These are phyloP conservation scores for Parthenolecanium corni DNA, from an alignment of 2,888 invertebrate species.

Conservation along the genomic window DNA sequence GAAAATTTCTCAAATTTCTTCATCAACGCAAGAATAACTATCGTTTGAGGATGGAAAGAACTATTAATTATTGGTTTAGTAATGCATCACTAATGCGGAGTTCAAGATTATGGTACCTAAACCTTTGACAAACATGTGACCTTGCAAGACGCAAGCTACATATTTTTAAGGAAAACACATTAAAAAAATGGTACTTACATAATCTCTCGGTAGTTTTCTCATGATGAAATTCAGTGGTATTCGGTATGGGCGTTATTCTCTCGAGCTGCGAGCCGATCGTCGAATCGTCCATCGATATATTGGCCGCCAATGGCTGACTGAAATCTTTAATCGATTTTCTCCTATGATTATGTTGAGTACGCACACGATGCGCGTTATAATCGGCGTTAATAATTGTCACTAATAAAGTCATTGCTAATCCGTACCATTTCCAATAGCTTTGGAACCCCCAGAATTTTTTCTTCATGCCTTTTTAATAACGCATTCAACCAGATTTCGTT, in stretches of 20 bases:
- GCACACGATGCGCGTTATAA: slow-evolving; percentile 16
- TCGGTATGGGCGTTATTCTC: slow-evolving; percentile 18
- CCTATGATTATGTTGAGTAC: slow-evolving; percentile 15
- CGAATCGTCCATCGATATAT: slow-evolving; percentile 25
- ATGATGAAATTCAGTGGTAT: slow-evolving; percentile 18
- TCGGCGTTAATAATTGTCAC: slow-evolving; percentile 24
- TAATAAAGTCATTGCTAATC: slow-evolving; percentile 29
- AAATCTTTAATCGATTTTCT: slow-evolving; percentile 17
- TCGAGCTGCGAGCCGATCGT: slow-evolving; percentile 18
- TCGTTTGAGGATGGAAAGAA: too few species aligned
- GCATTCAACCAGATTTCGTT: slow-evolving; percentile 25
- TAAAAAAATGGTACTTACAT: slow-evolving; percentile 24
- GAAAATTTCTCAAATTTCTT: too few species aligned
- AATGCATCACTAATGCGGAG: too few species aligned
- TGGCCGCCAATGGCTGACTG: slow-evolving; percentile 13
- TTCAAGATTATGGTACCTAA: too few species aligned
- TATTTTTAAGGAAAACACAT: too few species aligned
- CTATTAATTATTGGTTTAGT: too few species aligned
- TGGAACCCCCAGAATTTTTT: slow-evolving; percentile 29
- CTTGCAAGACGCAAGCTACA: too few species aligned
- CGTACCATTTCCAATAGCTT: slow-evolving; percentile 30
- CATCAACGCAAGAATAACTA: too few species aligned
- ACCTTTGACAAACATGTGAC: too few species aligned
- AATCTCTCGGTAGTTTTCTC: slow-evolving; percentile 18
- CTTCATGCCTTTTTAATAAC: slow-evolving; percentile 27